A percentile compares a stretch with the other conserved stretches of the same genome.
phyloP scores from a whole-genome alignment of 2,113 vertebrate genomes.

The Rhinogobius similis region DNA sequence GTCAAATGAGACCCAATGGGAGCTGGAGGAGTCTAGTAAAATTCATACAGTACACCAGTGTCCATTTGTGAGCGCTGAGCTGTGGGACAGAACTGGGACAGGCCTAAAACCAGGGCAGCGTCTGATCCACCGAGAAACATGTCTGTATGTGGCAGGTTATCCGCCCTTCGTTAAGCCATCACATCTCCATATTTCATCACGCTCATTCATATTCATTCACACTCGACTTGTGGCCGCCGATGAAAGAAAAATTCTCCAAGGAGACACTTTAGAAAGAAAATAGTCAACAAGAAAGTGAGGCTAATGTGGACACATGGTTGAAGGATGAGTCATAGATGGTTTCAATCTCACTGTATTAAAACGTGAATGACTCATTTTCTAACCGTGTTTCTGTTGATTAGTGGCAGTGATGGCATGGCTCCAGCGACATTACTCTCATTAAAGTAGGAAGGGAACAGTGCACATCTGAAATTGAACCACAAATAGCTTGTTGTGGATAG shows the following conservation, averaged over 20 bases:
- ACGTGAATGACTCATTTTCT: conserved; percentile 11
- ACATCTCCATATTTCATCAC: conserved; percentile 60
- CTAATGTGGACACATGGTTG: conserved; percentile 5
- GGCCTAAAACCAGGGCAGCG: conserved; percentile 61
- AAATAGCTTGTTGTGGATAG: background rate
- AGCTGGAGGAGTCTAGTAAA: conserved; percentile 4
- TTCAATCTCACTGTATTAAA: conserved; percentile 38
- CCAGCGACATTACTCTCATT: background rate
- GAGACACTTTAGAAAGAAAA: conserved; percentile 16
- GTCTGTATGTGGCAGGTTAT: conserved; percentile 56
- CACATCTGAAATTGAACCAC: conserved; percentile 10
- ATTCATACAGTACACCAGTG: conserved; percentile 14
- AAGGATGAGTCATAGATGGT: conserved; percentile 18
- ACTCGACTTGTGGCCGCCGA: conserved; percentile 10
- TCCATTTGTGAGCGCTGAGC: conserved; percentile 31
- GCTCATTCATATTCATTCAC: conserved; percentile 56
- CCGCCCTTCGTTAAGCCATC: conserved; percentile 57
- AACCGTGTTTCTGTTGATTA: conserved; percentile 19
- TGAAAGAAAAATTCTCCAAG: conserved; percentile 3
- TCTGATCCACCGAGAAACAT: conserved; percentile 53
- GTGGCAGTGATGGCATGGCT: conserved; percentile 11
- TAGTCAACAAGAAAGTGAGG: conserved; percentile 19
- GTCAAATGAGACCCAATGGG: conserved; percentile 23
- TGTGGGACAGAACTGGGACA: conserved; percentile 67
- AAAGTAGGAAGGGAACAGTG: background rate